Evolutionary conservation across 2,113 vertebrate species (phyloP).

Genomic region (Bettongia penicillata): DNA sequence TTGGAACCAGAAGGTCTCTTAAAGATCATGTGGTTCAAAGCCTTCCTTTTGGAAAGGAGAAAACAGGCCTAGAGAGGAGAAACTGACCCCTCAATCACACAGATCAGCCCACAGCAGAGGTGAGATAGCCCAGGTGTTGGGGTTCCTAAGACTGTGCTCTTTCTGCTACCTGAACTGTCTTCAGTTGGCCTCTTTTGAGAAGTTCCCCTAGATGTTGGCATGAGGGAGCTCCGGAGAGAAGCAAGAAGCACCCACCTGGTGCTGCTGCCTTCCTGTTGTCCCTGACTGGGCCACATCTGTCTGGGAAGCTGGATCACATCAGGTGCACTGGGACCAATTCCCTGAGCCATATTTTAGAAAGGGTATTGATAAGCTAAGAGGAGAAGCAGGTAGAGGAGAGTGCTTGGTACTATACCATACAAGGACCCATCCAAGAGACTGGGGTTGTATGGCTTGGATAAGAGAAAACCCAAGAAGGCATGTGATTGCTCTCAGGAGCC

Average conservation of each 20-base stretch:
- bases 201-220: neutral
- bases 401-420: neutral
- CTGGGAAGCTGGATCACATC: neutral
- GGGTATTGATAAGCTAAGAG: neutral
- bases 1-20: neutral
- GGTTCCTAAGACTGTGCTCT: neutral
- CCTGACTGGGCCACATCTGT: neutral
- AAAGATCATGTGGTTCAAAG: neutral
- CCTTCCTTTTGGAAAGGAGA: neutral
- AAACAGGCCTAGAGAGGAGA: neutral
- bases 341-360: neutral
- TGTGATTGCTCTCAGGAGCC: neutral
- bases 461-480: slow-evolving; percentile 24
- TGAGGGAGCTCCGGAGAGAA: neutral
- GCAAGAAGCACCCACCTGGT: neutral
- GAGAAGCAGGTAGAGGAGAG: neutral
- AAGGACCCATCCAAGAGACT: neutral
- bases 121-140: neutral
- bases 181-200: neutral
- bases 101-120: neutral
- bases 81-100: neutral
- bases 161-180: neutral
- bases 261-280: neutral
- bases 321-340: neutral
- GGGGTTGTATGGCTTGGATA: neutral